Conservation (phyloP, 2,113 vertebrate species). For the Mystacornis crossleyi region DNA sequence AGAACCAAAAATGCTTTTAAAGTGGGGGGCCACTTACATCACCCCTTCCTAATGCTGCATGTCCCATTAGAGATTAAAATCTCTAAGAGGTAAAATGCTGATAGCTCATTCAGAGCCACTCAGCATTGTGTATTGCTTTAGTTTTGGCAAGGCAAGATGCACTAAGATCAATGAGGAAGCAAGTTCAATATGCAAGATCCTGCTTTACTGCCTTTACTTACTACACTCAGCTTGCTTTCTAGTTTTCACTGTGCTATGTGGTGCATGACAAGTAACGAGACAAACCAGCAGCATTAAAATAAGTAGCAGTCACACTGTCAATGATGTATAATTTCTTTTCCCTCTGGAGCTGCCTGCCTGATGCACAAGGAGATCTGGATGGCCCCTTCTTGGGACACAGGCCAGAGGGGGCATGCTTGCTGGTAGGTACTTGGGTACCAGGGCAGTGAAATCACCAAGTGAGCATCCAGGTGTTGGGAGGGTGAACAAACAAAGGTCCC, state of each 20-base stretch:
- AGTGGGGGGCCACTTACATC: not conserved
- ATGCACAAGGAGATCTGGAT: not conserved
- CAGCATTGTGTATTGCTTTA: not conserved
- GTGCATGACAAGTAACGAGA: not conserved
- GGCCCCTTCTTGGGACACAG: not conserved
- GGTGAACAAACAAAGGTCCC: not conserved
- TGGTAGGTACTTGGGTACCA: not conserved
- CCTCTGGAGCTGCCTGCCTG: not conserved
- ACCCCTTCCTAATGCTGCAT: not conserved
- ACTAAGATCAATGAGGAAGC: not conserved
- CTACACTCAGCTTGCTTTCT: not conserved
- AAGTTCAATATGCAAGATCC: not conserved
- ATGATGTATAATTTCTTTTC: not conserved
- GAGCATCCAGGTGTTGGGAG: not conserved
- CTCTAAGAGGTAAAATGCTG: not conserved
- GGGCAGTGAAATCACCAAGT: not conserved
- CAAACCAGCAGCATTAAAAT: not conserved
- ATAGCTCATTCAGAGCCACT: not conserved
- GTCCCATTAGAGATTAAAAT: not conserved
- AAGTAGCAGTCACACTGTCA: not conserved
- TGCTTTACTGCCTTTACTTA: not conserved
- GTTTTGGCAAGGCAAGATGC: not conserved
- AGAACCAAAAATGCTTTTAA: not conserved
- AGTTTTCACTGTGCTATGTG: not conserved
- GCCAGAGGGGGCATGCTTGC: not conserved